Percentiles rank a stretch among this genome's conserved stretches.
phyloP scores from a whole-genome alignment of 2,797 vertebrate species.

The Melanogrammus aeglefinus region DNA sequence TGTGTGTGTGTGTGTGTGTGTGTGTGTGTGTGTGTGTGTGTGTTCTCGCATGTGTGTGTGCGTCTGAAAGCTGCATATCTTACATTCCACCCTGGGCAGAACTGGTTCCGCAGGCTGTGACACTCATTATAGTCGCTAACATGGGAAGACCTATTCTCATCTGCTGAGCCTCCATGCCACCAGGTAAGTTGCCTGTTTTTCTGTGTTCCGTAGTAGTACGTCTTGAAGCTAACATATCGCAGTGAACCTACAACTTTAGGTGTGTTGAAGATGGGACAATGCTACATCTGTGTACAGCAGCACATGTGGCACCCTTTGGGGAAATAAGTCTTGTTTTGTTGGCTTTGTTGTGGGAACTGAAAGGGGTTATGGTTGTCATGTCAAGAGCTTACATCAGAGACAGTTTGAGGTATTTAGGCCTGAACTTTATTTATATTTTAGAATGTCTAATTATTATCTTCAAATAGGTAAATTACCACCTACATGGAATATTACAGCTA shows the following conservation, averaged over 20 bases:
- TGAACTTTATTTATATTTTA: background rate
- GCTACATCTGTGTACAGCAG: too few relatives aligned
- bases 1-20: too few relatives aligned
- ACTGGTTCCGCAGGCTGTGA: background rate
- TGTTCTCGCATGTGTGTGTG: too few relatives aligned
- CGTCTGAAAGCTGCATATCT: background rate
- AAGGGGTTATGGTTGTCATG: background rate
- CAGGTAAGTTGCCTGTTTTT: background rate
- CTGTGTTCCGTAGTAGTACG: background rate
- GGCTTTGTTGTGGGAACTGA: background rate
- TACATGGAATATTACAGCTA: background rate
- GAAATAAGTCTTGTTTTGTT: background rate
- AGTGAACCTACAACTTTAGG: background rate
- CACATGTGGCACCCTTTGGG: too few relatives aligned
- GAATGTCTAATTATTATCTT: background rate
- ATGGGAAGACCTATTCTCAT: background rate
- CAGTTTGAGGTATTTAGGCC: background rate
- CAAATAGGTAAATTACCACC: background rate
- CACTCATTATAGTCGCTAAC: background rate
- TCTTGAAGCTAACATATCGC: too few relatives aligned
- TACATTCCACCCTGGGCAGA: background rate
- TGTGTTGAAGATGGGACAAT: background rate
- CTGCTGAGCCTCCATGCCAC: background rate
- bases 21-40: too few relatives aligned
- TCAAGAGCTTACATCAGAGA: too few relatives aligned